A percentile compares a stretch with the other conserved stretches of the same genome.
These are phyloP conservation scores for Columba livia DNA, from an alignment of 2,113 vertebrate species.

Conservation along the genomic window DNA sequence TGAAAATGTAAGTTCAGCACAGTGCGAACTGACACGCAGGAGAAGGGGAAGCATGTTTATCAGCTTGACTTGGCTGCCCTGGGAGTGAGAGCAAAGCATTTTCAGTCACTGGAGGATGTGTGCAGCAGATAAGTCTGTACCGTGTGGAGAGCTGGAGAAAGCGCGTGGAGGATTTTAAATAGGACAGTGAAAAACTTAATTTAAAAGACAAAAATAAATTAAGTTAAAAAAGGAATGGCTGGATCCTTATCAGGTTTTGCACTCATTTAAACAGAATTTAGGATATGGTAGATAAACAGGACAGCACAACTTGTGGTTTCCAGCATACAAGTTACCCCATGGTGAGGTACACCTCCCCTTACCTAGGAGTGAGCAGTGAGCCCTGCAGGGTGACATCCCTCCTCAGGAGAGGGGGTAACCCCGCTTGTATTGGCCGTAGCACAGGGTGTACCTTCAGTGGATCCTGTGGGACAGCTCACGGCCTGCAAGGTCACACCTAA, in stretches of 20 bases:
- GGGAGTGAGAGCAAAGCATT: not conserved
- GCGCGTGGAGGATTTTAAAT: not conserved
- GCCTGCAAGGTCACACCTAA: not conserved
- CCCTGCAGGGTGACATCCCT: not conserved
- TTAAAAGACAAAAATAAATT: slow-evolving; percentile 2
- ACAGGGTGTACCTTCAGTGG: not conserved
- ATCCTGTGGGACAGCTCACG: not conserved
- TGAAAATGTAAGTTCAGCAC: slow-evolving; percentile 23
- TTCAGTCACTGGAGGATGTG: not conserved
- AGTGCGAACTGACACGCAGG: not conserved
- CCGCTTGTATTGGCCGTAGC: not conserved
- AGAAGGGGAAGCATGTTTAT: slow-evolving; percentile 10
- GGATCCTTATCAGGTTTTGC: not conserved
- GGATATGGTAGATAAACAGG: not conserved
- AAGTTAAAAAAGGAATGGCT: not conserved
- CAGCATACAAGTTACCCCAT: fast-evolving
- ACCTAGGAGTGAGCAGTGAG: not conserved
- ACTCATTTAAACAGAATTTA: not conserved
- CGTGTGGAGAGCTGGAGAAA: not conserved
- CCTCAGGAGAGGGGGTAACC: not conserved
- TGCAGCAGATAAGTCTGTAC: slow-evolving; percentile 10
- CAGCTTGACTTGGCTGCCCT: slow-evolving; percentile 19
- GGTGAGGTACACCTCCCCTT: not conserved
- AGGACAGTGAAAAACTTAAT: not conserved
- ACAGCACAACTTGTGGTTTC: not conserved